Evolutionary conservation across 1,140 invertebrate species (phyloP), one percentile per base, ranked within the genome.

Genomic region (Himalopsyche phryganea): DNA sequence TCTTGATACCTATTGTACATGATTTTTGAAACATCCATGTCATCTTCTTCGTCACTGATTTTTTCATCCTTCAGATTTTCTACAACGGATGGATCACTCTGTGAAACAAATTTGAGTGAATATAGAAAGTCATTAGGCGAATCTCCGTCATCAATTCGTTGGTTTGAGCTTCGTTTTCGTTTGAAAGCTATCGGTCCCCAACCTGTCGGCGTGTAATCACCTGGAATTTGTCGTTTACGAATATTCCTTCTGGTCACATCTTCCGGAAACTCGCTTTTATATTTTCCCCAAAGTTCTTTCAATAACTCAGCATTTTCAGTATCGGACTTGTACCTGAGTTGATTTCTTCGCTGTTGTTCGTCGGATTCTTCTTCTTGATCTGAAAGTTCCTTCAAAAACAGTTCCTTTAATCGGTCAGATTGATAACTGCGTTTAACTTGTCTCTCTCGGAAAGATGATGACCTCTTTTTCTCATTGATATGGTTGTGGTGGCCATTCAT

Each of bases 211-310:
- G 38, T 42, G 36, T 59, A 66, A 28, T 66, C 61, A 10, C 54
- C 50, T 6, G 61, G 63, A 48, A 60, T 46, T 55, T 65, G 63
- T 32, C 61, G 51, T 53, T 66, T 65, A 32, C 75, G 76, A 11
- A 78, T 74, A 45, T 71, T 68, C 68, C 75, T 75, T 58, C 74
- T 74, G 0, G 74, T 67, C 14, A 76, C 65, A 19, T 74, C 75
- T 67, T 74, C 70, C 6, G 74, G 69, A 9, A 66, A 61, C 52
- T 62, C 65, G 2, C 73, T 70, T 35, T 81, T 78, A 61, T 83
- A 83, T 68, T 83, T 83, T 32, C 82, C 77, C 81, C 81, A 84
- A 23, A 83, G 70, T 54, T 83, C 74, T 42, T 77, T 74, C 48
- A 83, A 65, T 13, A 82, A 70, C 46, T 82, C 69, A 17, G 77